Evolutionary conservation across 2,888 invertebrate species (phyloP).

Genomic region (Phyllotreta cruciferae): DNA sequence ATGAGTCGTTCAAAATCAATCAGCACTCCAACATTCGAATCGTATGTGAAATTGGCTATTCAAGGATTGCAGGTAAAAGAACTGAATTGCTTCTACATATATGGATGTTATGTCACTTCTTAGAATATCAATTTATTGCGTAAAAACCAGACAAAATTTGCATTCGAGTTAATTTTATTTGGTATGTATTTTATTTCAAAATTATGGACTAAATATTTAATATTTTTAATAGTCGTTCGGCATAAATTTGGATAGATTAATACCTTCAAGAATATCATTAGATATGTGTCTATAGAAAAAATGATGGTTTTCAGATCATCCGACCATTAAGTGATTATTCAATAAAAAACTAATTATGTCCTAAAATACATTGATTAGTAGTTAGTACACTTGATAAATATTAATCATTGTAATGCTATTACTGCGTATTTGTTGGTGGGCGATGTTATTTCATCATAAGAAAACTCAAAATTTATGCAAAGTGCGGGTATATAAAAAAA

Average conservation of each 20-base stretch:
- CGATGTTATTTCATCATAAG: neutral
- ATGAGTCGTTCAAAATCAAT: neutral
- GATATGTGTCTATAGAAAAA: neutral
- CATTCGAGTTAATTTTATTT: too few species aligned
- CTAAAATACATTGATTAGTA: conserved; percentile 38
- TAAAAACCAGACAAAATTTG: too few species aligned
- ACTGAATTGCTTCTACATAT: neutral
- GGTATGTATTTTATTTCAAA: too few species aligned
- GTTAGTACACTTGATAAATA: conserved; percentile 38
- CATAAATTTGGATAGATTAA: conserved; percentile 4
- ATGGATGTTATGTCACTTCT: conserved; percentile 5
- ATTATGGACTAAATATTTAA: neutral
- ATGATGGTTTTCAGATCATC: conserved; percentile 31
- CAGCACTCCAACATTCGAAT: neutral
- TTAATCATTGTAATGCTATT: conserved; percentile 34
- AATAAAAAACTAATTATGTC: conserved; percentile 38
- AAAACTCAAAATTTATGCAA: neutral
- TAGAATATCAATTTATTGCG: conserved; percentile 1
- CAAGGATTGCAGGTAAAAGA: conserved; percentile 3
- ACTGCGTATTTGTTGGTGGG: conserved; percentile 27
- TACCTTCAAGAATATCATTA: neutral
- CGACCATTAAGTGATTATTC: conserved; percentile 42
- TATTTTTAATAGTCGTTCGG: neutral
- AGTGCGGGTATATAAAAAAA: neutral
- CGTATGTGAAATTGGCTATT: neutral